Evolutionary conservation across 1,140 invertebrate genomes (phyloP), one percentile per base, ranked within the genome.

Genomic region (Drosophila rufa): DNA sequence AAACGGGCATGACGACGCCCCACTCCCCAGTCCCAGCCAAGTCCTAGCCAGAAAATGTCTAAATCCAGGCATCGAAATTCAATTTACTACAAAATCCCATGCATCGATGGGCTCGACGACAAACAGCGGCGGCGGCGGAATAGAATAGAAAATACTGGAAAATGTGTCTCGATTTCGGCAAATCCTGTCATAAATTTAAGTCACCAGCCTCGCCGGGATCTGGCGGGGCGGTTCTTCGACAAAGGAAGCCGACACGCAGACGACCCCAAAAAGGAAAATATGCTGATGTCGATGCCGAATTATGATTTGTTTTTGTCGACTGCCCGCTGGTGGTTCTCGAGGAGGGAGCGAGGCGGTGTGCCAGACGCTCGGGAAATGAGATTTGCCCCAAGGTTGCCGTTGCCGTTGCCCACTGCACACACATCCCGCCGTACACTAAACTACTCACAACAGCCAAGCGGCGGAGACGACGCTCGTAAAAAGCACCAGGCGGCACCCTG

Each of bases 261-360:
- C 75, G 62, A 66, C 51, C 64, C 67, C 50, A 47, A 56, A 69
- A 69, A 71, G 61, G 66, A 87, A 87, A 87, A 87, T 87, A 87
- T 87, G 84, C 84, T 87, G 84, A 87, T 90, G 85, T 80, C 84
- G 81, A 78, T 87, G 84, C 82, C 85, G 85, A 87, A 89, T 84
- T 90, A 87, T 87, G 84, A 87, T 87, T 87, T 87, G 84, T 87
- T 87, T 89, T 85, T 77, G 75, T 80, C 70, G 70, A 82, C 69
- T 79, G 77, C 12, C 45, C 19, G 11, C 1, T 5, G 14, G 8
- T 15, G 51, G 19, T 12, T 12, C 51, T 19, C 6, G 15, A 22
- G 36, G 25, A 11, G 30, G 58, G 11, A 11, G 30, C 53, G 11
- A 4, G 27, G 30, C 11, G 40, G 25, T 30, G 17, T 19, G 55